Evolutionary conservation across 2,888 invertebrate genomes (phyloP).

Genomic region (Exocentrus adspersus): DNA sequence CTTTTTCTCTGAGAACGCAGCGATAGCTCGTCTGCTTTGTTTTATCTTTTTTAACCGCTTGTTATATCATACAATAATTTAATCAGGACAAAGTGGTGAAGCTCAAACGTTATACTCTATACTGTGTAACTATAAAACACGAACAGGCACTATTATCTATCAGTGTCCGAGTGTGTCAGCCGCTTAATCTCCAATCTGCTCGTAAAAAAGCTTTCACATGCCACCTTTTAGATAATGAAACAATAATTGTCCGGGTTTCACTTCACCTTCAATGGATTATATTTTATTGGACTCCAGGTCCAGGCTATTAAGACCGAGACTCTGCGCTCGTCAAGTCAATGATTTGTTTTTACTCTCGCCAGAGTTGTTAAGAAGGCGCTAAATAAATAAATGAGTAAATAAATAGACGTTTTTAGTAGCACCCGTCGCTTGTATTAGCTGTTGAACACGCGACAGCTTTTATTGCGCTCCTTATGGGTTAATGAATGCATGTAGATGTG

Average conservation of each 20-base stretch:
- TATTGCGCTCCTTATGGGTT: neutral
- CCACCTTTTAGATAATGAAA: conserved; percentile 12
- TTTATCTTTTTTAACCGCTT: too few species aligned
- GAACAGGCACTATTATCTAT: conserved; percentile 20
- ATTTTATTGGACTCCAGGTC: conserved; percentile 13
- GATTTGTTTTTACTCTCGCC: conserved; percentile 9
- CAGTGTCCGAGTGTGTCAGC: conserved; percentile 9
- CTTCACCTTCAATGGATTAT: conserved; percentile 6
- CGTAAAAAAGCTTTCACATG: conserved; percentile 26
- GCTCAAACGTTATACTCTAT: too few species aligned
- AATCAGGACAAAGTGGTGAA: too few species aligned
- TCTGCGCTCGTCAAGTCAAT: conserved; percentile 5
- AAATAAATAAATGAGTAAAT: conserved; percentile 17
- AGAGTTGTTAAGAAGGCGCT: conserved; percentile 8
- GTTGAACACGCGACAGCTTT: conserved; percentile 10
- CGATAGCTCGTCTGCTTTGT: conserved; percentile 7
- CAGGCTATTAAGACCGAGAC: conserved; percentile 16
- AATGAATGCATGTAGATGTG: neutral
- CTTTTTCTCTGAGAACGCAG: neutral
- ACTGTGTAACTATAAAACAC: too few species aligned
- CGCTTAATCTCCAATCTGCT: conserved; percentile 11
- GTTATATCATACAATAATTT: too few species aligned
- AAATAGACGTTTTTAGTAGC: neutral
- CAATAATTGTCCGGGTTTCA: conserved; percentile 16
- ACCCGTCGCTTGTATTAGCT: neutral